These are phyloP conservation scores for Clarias platycephalus DNA, from an alignment of 2,797 vertebrate genomes.

Conservation along the genomic window DNA sequence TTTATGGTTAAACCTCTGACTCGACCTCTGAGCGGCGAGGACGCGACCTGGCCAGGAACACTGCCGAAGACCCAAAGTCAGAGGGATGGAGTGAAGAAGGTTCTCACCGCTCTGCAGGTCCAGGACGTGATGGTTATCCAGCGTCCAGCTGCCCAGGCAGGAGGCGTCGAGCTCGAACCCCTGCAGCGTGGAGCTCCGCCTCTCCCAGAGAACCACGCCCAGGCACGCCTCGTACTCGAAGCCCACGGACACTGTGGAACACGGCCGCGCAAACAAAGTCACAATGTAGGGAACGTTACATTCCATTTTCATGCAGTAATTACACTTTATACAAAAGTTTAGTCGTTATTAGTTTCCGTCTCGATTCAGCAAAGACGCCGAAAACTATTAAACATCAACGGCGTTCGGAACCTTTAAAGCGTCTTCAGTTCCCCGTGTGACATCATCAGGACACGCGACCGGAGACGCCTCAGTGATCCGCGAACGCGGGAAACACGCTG, in stretches of 20 bases:
- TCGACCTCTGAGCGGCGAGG: slow-evolving; percentile 42
- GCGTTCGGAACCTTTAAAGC: background rate
- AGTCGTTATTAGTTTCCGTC: background rate
- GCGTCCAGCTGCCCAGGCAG: slow-evolving; percentile 93
- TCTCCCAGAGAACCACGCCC: slow-evolving; percentile 96
- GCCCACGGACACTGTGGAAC: slow-evolving; percentile 91
- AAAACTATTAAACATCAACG: background rate
- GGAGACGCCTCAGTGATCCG: too few relatives aligned
- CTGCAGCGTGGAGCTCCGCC: slow-evolving; percentile 88
- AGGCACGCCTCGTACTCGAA: slow-evolving; percentile 97
- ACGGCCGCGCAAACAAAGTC: background rate
- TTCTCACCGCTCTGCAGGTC: slow-evolving; percentile 92
- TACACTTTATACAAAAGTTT: background rate
- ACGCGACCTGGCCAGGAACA: background rate
- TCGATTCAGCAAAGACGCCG: background rate
- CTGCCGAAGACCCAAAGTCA: background rate
- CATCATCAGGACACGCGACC: too few relatives aligned
- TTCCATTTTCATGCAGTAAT: too few relatives aligned
- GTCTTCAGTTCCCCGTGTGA: background rate
- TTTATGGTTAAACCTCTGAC: slow-evolving; percentile 39
- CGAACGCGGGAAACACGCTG: too few relatives aligned
- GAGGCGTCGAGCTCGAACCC: slow-evolving; percentile 94
- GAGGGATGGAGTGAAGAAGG: background rate
- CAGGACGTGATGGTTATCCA: slow-evolving; percentile 93
- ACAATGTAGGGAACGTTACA: background rate